Evolutionary conservation across 2,113 vertebrate species (phyloP), one percentile per base, ranked within the genome.

Genomic region (Donacobius atricapilla): DNA sequence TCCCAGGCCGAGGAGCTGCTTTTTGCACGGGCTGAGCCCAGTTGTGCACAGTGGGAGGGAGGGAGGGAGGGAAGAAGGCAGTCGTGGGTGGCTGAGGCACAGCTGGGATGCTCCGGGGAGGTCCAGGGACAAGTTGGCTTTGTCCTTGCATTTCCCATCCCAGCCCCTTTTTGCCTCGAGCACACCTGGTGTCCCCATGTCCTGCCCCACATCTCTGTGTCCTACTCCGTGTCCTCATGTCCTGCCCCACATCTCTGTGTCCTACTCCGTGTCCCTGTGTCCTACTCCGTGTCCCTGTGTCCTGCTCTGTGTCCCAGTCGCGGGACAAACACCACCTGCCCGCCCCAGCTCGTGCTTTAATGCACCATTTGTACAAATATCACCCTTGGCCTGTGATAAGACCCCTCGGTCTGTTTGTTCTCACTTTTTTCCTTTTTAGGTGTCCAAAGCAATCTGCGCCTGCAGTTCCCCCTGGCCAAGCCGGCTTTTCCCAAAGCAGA

Each of bases 51-150:
- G 84, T 5, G 1, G 92, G 91, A 87, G 83, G 79, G 53, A 68
- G 2, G 35, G 53, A 68, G 2, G 35, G 48, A 35, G 35, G 57
- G 48, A 58, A 3, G 58, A 50, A 63, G 8, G 70, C 39, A 64
- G 71, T 57, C 1, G 64, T 81, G 95, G 81, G 95, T 93, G 96
- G 93, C 77, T 84, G 83, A 72, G 31, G 35, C 93, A 84, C 95
- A 93, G 84, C 96, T 95, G 96, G 93, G 95, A 82, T 37, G 69
- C 95, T 97, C 78, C n/a, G 0, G 93, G 96, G 95, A 89, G 96
- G 96, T 96, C 95, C 0, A n/a, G 89, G 89, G 77, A 78, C 93
- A 95, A 91, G 94, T 84, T 84, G 89, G 37, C 72, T 93, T 88
- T 73, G 56, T 84, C 92, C 0, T 73, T 35, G 77, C 89, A 58